Base-by-base conservation (phyloP, 2,888 invertebrate species). In the Sesia apiformis region DNA sequence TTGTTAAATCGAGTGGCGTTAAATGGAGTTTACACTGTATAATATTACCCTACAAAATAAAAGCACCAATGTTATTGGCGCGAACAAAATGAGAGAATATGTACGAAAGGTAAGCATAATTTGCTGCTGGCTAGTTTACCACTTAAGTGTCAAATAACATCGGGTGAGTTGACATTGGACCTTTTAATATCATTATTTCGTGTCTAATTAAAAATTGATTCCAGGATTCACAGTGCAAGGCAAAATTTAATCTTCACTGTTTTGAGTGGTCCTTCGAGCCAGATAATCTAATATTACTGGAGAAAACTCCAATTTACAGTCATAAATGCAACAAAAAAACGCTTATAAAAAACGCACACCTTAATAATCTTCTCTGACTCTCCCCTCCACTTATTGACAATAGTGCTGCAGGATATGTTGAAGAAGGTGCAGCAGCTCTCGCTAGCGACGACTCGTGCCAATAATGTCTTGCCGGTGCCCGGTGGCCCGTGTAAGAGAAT, bases 381-480 rank as follows among this genome's bases (percentile, higher is more conserved):
- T 0, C 98, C 98, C 40, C 98, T 90, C 98, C 98, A 98, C 81
- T 98, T 98, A 69, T 96, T 97, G n/a, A 97, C 93, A 50, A 98
- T 92, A 3, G 95, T 94, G 68, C 97, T 96, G 58, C 96, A 94
- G 3, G 96, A 94, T 7, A 98, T 93, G 74, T 97, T 98, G 78
- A 98, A 97, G 83, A 98, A 97, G 0, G 96, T 96, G 58, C 92
- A 91, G 87, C 92, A 67, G 60, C 95, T 94, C 81, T 97, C 96
- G 0, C 94, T 92, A 4, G 97, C 97, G 2, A 96, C 93, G 0
- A 97, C 96, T 78, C 95, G 95, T 0, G 98, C 98, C 63, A 98
- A 81, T 74, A 97, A 85, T 0, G 98, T 98, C 87, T 98, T 98
- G 64, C 96, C 96, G 40, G 95, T 94, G 62, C 96, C 95, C 0